Evolutionary conservation across 2,888 invertebrate genomes (phyloP).

Genomic region (Gymnocheta viridis): DNA sequence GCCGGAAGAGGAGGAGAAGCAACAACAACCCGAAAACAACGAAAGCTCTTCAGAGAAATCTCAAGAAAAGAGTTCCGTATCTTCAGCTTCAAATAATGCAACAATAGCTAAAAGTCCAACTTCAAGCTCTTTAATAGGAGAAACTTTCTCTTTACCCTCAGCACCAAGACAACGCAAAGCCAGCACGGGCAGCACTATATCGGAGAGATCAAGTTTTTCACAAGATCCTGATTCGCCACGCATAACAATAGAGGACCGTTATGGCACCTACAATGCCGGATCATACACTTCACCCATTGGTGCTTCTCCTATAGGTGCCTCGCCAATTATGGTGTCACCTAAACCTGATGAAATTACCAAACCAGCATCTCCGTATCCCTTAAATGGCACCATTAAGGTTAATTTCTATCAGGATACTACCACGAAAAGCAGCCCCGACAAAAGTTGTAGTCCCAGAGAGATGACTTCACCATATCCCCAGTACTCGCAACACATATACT

Average conservation of each 20-base stretch:
- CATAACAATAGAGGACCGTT: constrained; percentile 84
- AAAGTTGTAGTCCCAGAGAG: constrained; percentile 91
- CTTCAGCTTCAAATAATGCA: constrained; percentile 59
- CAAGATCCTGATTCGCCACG: constrained; percentile 90
- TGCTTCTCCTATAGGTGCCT: constrained; percentile 83
- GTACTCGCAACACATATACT: constrained; percentile 85
- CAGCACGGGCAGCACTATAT: constrained; percentile 90
- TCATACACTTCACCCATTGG: constrained; percentile 89
- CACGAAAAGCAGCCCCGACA: constrained; percentile 91
- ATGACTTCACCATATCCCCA: constrained; percentile 85
- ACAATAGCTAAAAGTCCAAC: constrained; percentile 75
- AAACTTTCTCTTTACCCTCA: constrained; percentile 79
- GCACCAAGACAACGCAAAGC: constrained; percentile 86
- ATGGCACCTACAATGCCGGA: constrained; percentile 86
- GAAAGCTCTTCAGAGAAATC: constrained; percentile 62
- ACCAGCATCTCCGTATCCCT: constrained; percentile 86
- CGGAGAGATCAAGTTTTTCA: constrained; percentile 90
- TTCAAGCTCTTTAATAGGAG: constrained; percentile 71
- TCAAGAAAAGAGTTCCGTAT: constrained; percentile 54
- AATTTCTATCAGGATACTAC: constrained; percentile 96
- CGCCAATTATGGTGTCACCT: constrained; percentile 88
- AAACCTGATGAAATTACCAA: constrained; percentile 86
- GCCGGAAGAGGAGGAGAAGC: constrained; percentile 83
- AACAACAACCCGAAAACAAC: constrained; percentile 57
- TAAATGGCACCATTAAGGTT: constrained; percentile 92